phyloP scores from a whole-genome alignment of 2,797 vertebrate genomes.

The Bucorvus abyssinicus region DNA sequence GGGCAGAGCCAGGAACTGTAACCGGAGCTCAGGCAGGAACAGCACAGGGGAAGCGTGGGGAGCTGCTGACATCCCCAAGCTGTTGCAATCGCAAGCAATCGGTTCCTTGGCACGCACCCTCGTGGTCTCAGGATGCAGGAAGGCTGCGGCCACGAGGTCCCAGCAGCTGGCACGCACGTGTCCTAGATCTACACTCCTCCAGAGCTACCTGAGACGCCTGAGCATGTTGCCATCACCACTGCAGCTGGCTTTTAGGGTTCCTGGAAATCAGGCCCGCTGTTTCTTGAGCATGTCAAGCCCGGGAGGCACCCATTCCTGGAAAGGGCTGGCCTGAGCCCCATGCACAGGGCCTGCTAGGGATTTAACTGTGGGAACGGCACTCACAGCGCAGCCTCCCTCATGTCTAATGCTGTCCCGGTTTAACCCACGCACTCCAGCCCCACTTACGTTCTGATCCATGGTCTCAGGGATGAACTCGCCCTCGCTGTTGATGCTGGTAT shows the following conservation, averaged over 20 bases:
- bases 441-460: slow-evolving; percentile 84
- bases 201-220: neutral
- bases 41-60: neutral
- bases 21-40: neutral
- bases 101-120: neutral
- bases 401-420: accelerated
- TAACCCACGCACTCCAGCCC: accelerated
- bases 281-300: neutral
- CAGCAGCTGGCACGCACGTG: neutral
- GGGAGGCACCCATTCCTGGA: neutral
- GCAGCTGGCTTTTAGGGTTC: neutral
- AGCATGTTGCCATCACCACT: neutral
- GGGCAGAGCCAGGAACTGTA: neutral
- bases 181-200: neutral
- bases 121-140: neutral
- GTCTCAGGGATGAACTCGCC: slow-evolving; percentile 92
- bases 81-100: neutral
- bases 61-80: neutral
- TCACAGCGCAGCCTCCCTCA: accelerated
- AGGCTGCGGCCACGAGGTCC: neutral
- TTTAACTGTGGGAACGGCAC: accelerated
- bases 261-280: neutral
- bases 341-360: neutral
- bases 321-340: neutral
- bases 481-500: slow-evolving; percentile 93